These are phyloP conservation scores for Margarornis squamiger DNA, from an alignment of 2,797 vertebrate species.

Conservation along the genomic window DNA sequence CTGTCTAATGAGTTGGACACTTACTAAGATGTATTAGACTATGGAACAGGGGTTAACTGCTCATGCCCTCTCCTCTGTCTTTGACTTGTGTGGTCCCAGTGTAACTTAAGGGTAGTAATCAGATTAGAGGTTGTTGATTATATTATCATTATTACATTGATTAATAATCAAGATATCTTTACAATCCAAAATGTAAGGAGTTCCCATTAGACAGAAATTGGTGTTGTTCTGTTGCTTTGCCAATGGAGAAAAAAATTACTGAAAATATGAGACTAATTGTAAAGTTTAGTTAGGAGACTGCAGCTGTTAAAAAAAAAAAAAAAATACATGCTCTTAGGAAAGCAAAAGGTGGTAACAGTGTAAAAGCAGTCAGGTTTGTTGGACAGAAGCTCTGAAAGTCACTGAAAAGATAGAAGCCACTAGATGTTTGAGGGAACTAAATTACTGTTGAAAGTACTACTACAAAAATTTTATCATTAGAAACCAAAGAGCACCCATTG, in stretches of 20 bases:
- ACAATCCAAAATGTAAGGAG: not conserved
- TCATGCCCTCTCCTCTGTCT: slow-evolving; percentile 9
- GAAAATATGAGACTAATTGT: not conserved
- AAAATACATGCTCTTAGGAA: not conserved
- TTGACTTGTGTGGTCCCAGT: slow-evolving; percentile 30
- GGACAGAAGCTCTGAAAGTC: not conserved
- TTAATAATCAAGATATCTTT: not conserved
- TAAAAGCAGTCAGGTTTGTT: not conserved
- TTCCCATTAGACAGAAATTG: not conserved
- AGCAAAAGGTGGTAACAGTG: not conserved
- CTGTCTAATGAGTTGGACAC: slow-evolving; percentile 32
- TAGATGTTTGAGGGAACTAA: not conserved
- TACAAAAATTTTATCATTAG: not conserved
- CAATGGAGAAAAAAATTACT: not conserved
- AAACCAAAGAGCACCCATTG: not conserved
- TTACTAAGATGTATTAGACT: slow-evolving; percentile 52
- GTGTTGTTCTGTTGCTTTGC: not conserved
- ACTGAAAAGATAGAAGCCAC: not conserved
- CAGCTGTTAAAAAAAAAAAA: not conserved
- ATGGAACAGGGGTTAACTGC: slow-evolving; percentile 32
- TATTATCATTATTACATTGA: not conserved
- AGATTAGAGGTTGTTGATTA: not conserved
- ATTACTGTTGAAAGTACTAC: not conserved
- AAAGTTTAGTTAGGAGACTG: not conserved
- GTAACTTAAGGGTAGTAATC: not conserved